These are phyloP conservation scores for Aporophyla lueneburgensis DNA, from an alignment of 2,888 invertebrate species.

Conservation along the genomic window DNA sequence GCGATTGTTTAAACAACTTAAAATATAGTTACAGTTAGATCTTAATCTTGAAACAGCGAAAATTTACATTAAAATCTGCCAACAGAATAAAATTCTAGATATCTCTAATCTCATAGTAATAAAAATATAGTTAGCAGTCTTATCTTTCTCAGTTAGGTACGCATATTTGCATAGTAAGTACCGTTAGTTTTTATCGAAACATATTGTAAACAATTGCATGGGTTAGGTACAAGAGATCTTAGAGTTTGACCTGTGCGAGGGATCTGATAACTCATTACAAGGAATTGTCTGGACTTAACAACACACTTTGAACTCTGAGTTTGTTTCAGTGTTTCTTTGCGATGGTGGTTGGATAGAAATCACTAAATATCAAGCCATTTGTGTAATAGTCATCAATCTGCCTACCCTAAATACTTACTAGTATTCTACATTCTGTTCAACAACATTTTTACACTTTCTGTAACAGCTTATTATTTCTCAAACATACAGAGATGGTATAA, in stretches of 20 bases:
- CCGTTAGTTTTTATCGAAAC: not conserved
- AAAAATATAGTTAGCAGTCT: not conserved
- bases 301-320: not conserved
- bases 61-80: not conserved
- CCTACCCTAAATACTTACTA: too few species aligned
- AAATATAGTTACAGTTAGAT: not conserved
- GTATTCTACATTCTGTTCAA: not conserved
- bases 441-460: not conserved
- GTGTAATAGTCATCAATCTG: not conserved
- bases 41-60: not conserved
- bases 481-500: not conserved
- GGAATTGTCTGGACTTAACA: not conserved
- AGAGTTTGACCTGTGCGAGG: not conserved
- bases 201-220: not conserved
- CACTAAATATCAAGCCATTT: too few species aligned
- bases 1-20: not conserved
- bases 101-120: too few species aligned
- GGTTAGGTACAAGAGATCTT: not conserved
- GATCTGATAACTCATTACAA: not conserved
- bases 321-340: not conserved
- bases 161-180: not conserved
- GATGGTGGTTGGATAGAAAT: not conserved
- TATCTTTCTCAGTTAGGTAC: not conserved
- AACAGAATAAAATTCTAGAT: not conserved
- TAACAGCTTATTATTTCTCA: not conserved